Evolutionary conservation across 2,797 vertebrate species (phyloP).

Genomic region (Scolopax bukidnonensis): DNA sequence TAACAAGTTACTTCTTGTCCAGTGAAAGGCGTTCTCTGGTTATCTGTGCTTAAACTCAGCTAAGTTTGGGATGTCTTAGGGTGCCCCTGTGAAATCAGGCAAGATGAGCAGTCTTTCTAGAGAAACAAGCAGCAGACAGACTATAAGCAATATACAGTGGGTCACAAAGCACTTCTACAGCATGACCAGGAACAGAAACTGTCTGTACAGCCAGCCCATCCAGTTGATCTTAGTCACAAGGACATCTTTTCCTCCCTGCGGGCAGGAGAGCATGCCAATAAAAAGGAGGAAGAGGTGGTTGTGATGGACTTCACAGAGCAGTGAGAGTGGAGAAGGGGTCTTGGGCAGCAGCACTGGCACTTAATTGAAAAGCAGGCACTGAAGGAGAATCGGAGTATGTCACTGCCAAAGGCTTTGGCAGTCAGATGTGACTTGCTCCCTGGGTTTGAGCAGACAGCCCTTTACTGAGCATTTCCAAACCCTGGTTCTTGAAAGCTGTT

Average conservation of each 20-base stretch:
- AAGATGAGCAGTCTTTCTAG: neutral
- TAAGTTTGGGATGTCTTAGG: neutral
- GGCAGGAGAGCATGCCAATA: neutral
- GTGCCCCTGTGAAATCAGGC: neutral
- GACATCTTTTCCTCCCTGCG: neutral
- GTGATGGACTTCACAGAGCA: neutral
- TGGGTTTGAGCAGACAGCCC: neutral
- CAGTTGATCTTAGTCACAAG: neutral
- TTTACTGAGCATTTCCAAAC: neutral
- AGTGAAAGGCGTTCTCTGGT: neutral
- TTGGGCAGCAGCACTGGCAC: neutral
- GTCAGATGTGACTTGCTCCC: accelerated
- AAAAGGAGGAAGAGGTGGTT: neutral
- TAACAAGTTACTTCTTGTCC: neutral
- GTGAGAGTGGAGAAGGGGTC: neutral
- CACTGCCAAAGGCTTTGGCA: neutral
- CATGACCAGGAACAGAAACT: neutral
- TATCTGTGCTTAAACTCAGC: neutral
- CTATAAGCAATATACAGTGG: neutral
- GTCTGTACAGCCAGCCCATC: neutral
- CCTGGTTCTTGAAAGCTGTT: neutral
- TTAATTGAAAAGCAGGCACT: neutral
- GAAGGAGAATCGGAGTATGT: neutral
- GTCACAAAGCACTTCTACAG: neutral
- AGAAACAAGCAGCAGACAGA: accelerated